phyloP scores from a whole-genome alignment of 2,113 vertebrate species.

The Mastomys coucha region DNA sequence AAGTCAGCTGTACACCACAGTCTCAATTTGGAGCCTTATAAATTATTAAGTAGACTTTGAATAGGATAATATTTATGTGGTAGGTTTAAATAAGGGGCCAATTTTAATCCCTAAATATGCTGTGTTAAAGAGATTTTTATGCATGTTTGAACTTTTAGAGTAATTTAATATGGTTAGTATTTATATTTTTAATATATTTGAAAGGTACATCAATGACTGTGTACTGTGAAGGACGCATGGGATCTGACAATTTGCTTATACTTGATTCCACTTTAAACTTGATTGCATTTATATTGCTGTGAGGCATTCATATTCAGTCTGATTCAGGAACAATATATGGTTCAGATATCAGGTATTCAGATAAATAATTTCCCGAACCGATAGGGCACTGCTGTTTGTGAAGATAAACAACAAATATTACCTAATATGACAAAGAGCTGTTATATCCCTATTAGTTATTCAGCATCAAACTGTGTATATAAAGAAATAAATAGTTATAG shows the following conservation, averaged over 20 bases:
- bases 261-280: not conserved
- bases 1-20: not conserved
- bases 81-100: not conserved
- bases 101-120: not conserved
- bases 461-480: not conserved
- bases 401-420: not conserved
- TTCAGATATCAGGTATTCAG: not conserved
- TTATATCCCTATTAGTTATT: not conserved
- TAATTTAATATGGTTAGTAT: not conserved
- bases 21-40: slow-evolving; percentile 15
- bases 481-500: not conserved
- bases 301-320: not conserved
- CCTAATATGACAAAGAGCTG: not conserved
- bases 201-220: not conserved
- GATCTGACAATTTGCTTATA: not conserved
- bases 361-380: not conserved
- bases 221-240: not conserved
- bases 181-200: not conserved
- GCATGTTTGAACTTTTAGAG: not conserved
- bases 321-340: not conserved
- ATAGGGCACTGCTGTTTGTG: not conserved
- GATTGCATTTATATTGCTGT: not conserved
- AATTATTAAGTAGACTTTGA: not conserved
- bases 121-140: not conserved
- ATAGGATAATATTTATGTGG: slow-evolving; percentile 1